Evolutionary conservation across 2,888 invertebrate genomes (phyloP), one percentile per base, ranked within the genome.

Genomic region (Cataglyphis rosenhaueri): DNA sequence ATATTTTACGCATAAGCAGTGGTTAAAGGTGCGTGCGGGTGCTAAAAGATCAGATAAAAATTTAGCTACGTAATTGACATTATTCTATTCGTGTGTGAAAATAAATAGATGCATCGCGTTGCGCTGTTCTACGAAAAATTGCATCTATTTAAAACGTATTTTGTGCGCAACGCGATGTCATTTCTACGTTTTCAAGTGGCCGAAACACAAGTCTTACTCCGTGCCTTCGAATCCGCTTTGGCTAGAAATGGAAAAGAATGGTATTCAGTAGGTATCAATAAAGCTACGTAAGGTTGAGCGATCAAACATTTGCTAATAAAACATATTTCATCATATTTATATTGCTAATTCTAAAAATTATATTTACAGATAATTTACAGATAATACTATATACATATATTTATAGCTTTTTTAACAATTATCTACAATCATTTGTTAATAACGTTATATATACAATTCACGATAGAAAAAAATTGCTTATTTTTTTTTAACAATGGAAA

Each of bases 201-300:
- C 87, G 83, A 86, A 86, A 87, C 79, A 87, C 81, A 86, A 89
- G 66, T 91, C 93, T 94, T 93, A 94, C 94, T 92, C 91, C 89
- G 88, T 88, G 88, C 89, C 94, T 94, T 91, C 94, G 94, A 88
- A 93, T 94, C 93, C 94, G 91, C 92, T 94, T 93, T 89, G 93
- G 93, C 94, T 94, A 91, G 84, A 90, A 89, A 89, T 84, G 76
- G 84, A 89, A 82, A 91, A 87, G 86, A 86, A 73, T 62, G 29
- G 6, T 25, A 44, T 78, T 83, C 29, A 84, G 52, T 82, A 18
- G 48, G 6, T 18, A 83, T 44, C 6, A 25, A 71, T 29, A 44
- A 48, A 2, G 32, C 29, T 71, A 25, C 29, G 29, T 66, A 38
- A 57, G 12, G 0, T 29, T 68, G 15, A 29, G 8, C 9, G 15